Evolutionary conservation across 2,888 invertebrate species (phyloP).

Genomic region (Agrotis clavis): DNA sequence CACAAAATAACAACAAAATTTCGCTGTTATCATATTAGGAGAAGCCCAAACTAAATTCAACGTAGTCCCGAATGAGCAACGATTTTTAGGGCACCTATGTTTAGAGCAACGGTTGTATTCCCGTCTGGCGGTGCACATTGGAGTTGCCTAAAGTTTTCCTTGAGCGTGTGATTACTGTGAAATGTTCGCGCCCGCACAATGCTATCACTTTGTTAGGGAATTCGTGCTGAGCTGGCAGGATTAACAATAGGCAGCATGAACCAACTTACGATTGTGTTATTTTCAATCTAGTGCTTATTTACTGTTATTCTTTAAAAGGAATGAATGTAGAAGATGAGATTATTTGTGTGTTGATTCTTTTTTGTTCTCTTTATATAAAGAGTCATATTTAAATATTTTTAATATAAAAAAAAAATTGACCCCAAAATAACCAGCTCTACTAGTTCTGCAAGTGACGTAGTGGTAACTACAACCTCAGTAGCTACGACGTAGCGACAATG

Average conservation of each 20-base stretch:
- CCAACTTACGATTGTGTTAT: not conserved
- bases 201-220: not conserved
- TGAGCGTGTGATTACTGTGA: slow-evolving; percentile 32
- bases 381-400: not conserved
- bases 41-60: slow-evolving; percentile 23
- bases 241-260: not conserved
- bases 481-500: slow-evolving; percentile 1
- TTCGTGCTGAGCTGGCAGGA: not conserved
- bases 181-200: slow-evolving; percentile 25
- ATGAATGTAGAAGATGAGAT: no score
- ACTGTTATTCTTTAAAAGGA: not conserved
- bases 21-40: slow-evolving; percentile 17
- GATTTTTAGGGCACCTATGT: no score
- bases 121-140: slow-evolving; percentile 6
- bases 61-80: no score
- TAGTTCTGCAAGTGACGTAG: not conserved
- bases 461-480: not conserved
- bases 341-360: no score
- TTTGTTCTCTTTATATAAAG: no score
- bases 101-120: no score
- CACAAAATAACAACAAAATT: not conserved
- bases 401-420: not conserved
- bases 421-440: no score
- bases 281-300: not conserved
- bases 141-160: slow-evolving; percentile 28